These are phyloP conservation scores for Orius insidiosus DNA, from an alignment of 1,140 invertebrate species.

Conservation along the genomic window DNA sequence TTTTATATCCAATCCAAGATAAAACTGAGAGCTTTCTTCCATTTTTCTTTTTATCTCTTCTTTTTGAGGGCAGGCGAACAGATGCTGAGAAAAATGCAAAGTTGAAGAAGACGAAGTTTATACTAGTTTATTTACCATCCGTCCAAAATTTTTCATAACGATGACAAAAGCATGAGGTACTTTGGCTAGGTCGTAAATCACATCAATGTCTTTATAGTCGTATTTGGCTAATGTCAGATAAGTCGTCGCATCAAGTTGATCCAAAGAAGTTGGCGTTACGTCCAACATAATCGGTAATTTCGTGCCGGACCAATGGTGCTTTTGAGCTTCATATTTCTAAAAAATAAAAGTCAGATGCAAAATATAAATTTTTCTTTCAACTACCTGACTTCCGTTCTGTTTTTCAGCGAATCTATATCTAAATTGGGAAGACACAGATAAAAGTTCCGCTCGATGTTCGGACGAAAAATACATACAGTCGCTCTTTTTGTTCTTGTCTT, in stretches of 20 bases:
- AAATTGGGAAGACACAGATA: constrained; percentile 78
- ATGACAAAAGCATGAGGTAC: constrained; percentile 71
- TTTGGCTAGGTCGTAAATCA: constrained; percentile 46
- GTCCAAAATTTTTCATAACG: constrained; percentile 68
- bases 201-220: constrained; percentile 83
- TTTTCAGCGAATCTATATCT: constrained; percentile 62
- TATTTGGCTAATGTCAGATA: constrained; percentile 69
- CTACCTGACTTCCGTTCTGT: constrained; percentile 11
- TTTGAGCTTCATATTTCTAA: constrained; percentile 78
- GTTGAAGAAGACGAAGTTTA: background rate
- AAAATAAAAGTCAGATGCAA: constrained; percentile 19
- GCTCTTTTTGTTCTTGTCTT: constrained; percentile 54
- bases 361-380: background rate
- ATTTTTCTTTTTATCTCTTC: constrained; percentile 77
- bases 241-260: constrained; percentile 76
- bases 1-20: constrained; percentile 68
- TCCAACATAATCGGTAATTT: constrained; percentile 72
- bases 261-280: constrained; percentile 71
- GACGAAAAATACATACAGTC: constrained; percentile 96
- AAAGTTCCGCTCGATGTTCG: constrained; percentile 77
- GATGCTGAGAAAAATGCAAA: constrained; percentile 37
- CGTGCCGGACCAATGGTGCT: constrained; percentile 90
- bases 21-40: constrained; percentile 55
- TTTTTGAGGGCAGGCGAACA: constrained; percentile 68
- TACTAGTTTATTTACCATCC: constrained; percentile 31